phyloP scores from a whole-genome alignment of 1,140 invertebrate genomes.

The Telenomus remus region DNA sequence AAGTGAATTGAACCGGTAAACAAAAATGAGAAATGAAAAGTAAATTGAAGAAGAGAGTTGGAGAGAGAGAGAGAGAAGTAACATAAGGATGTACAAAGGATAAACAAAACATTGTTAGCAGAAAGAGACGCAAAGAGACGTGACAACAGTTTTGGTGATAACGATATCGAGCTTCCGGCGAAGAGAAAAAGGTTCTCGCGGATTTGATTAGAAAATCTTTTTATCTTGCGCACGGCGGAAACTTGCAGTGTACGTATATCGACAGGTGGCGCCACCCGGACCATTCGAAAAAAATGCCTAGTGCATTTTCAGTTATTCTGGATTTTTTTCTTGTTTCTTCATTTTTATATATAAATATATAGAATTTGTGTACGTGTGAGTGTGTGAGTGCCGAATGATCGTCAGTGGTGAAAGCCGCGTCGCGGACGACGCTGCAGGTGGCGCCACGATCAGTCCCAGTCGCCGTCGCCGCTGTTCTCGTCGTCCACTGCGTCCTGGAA shows the following conservation, averaged over 20 bases:
- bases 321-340: too few relatives aligned
- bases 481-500: slow-evolving; percentile 17
- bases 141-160: slow-evolving; percentile 30
- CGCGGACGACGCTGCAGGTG: slow-evolving; percentile 18
- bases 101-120: slow-evolving; percentile 15
- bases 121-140: slow-evolving; percentile 17
- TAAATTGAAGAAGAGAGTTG: neutral
- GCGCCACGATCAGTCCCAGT: slow-evolving; percentile 42
- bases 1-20: too few relatives aligned
- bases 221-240: slow-evolving; percentile 29
- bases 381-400: slow-evolving; percentile 1
- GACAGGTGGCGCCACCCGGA: slow-evolving; percentile 3
- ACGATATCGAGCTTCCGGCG: slow-evolving; percentile 28
- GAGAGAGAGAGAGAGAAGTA: slow-evolving; percentile 6
- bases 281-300: slow-evolving; percentile 1
- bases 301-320: too few relatives aligned
- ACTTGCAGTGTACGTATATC: slow-evolving; percentile 24
- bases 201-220: slow-evolving; percentile 11
- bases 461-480: slow-evolving; percentile 26
- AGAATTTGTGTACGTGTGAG: neutral
- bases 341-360: slow-evolving; percentile 12
- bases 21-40: too few relatives aligned
- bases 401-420: slow-evolving; percentile 9
- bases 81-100: slow-evolving; percentile 3
- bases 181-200: slow-evolving; percentile 18